Percentiles rank a stretch among this genome's conserved stretches.
Conservation (phyloP, 2,113 vertebrate species). For the Pseudonaja textilis region DNA sequence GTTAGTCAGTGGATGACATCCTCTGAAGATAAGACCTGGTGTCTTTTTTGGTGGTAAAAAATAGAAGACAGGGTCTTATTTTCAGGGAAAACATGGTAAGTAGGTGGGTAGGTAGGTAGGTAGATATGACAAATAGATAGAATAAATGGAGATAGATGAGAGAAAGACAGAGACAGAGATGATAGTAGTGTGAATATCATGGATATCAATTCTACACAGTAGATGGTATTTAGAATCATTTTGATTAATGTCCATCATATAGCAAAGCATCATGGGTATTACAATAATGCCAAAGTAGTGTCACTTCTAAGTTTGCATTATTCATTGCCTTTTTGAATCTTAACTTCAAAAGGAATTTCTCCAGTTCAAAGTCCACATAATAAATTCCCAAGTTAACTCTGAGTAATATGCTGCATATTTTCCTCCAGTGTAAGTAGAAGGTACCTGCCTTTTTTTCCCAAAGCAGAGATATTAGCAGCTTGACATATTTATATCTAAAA, state of each 20-base stretch:
- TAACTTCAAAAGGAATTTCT: neutral
- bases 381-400: neutral
- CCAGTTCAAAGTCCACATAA: neutral
- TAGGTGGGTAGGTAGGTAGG: too few species aligned
- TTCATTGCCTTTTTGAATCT: neutral
- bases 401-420: neutral
- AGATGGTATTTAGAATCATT: neutral
- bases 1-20: too few species aligned
- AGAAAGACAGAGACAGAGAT: neutral
- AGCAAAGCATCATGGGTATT: neutral
- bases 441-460: neutral
- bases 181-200: neutral
- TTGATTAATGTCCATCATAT: neutral
- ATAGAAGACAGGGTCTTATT: too few species aligned
- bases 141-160: too few species aligned
- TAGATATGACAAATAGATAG: too few species aligned
- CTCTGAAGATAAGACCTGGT: too few species aligned
- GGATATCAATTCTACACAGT: neutral
- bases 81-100: too few species aligned
- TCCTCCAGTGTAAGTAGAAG: neutral
- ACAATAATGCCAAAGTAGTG: neutral
- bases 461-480: neutral
- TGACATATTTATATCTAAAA: neutral
- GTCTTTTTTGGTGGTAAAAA: too few species aligned
- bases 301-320: neutral